Conservation (phyloP, 2,797 vertebrate species). For the Tiaroga cobitis region DNA sequence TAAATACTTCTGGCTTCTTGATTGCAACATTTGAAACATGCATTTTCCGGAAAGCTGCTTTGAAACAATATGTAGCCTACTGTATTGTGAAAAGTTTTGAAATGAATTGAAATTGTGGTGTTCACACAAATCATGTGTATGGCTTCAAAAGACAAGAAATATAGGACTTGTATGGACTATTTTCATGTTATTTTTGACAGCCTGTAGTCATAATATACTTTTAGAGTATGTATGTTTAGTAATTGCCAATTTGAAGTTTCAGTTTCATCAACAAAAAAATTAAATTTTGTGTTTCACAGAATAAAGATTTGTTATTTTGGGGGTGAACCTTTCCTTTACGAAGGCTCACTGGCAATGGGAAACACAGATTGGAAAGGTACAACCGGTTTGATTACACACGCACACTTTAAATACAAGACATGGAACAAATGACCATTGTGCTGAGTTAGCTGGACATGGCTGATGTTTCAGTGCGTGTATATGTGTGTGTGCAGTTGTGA, state of each 20-base stretch:
- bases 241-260: background rate
- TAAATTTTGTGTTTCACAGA: background rate
- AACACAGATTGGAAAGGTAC: background rate
- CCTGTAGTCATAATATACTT: background rate
- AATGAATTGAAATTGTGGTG: background rate
- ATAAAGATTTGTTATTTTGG: background rate
- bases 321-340: background rate
- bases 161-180: background rate
- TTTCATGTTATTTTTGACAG: background rate
- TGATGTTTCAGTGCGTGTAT: conserved; percentile 18
- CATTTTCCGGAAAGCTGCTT: background rate
- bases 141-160: background rate
- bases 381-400: conserved; percentile 32
- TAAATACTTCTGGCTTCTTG: background rate
- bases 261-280: too few species aligned
- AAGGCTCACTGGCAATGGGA: conserved; percentile 30
- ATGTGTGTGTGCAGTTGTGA: conserved; percentile 21
- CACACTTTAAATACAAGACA: conserved; percentile 34
- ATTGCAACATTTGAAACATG: background rate
- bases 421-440: conserved; percentile 39
- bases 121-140: background rate
- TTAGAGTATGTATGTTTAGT: too few species aligned
- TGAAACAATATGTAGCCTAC: background rate
- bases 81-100: background rate
- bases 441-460: conserved; percentile 23